phyloP scores from a whole-genome alignment of 2,888 invertebrate genomes.

The Coenonympha glycerion region DNA sequence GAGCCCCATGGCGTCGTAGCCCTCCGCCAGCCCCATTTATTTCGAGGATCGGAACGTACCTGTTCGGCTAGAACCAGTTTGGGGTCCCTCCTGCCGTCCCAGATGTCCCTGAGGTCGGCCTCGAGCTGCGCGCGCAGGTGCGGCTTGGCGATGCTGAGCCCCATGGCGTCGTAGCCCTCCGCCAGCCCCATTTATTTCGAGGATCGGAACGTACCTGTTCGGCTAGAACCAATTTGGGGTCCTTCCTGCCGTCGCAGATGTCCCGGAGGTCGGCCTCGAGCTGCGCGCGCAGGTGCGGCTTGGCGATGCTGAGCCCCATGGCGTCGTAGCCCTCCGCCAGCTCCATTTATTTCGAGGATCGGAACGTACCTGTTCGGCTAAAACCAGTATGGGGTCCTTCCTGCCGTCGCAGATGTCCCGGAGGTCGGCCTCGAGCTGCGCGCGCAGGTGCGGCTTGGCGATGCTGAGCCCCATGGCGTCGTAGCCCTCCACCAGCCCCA shows the following conservation, averaged over 20 bases:
- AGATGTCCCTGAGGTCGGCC: slow-evolving; percentile 89
- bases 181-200: too few species aligned
- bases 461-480: too few species aligned
- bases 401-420: slow-evolving; percentile 88
- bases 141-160: slow-evolving; percentile 93
- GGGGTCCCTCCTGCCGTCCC: slow-evolving; percentile 85
- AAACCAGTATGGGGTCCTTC: slow-evolving; percentile 83
- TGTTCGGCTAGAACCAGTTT: slow-evolving; percentile 85
- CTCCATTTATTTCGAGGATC: too few species aligned
- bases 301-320: slow-evolving; percentile 93
- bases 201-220: slow-evolving; percentile 78
- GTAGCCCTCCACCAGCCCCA: too few species aligned
- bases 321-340: slow-evolving; percentile 96
- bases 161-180: slow-evolving; percentile 83
- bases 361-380: slow-evolving; percentile 83
- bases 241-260: slow-evolving; percentile 86
- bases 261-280: slow-evolving; percentile 92
- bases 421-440: slow-evolving; percentile 93
- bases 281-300: slow-evolving; percentile 92
- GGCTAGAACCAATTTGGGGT: slow-evolving; percentile 82
- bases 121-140: slow-evolving; percentile 93
- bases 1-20: slow-evolving; percentile 84
- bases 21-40: too few species aligned
- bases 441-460: slow-evolving; percentile 93
- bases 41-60: slow-evolving; percentile 54